phyloP scores from a whole-genome alignment of 2,797 vertebrate genomes.

The Nyctibius grandis region DNA sequence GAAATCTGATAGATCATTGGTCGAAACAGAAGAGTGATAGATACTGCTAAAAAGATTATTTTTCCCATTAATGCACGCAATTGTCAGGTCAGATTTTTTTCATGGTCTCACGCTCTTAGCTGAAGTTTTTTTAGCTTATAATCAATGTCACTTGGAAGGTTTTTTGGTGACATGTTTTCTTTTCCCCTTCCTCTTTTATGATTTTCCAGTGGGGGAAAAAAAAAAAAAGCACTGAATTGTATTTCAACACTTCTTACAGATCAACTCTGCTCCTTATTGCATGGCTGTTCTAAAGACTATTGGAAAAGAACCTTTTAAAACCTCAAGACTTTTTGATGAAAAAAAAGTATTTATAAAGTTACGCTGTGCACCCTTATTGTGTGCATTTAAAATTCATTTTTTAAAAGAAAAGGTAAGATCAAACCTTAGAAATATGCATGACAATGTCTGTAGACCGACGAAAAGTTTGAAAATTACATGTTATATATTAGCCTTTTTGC shows the following conservation, averaged over 20 bases:
- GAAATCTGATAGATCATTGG: neutral
- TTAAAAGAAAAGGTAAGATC: neutral
- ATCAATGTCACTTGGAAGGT: neutral
- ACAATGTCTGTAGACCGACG: neutral
- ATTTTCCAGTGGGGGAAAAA: neutral
- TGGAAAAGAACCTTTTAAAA: neutral
- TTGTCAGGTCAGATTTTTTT: neutral
- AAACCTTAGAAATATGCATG: neutral
- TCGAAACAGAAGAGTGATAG: neutral
- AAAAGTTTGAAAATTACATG: neutral
- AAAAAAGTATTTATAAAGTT: neutral
- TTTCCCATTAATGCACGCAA: neutral
- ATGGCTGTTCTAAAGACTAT: neutral
- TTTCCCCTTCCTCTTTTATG: neutral
- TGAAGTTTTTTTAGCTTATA: neutral
- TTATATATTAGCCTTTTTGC: neutral
- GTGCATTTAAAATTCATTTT: neutral
- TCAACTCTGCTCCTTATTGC: neutral
- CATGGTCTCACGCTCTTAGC: neutral
- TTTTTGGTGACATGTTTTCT: neutral
- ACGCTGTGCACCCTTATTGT: neutral
- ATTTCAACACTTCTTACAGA: neutral
- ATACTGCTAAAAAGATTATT: neutral
- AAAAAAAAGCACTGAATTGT: neutral
- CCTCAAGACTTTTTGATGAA: accelerated